Percentiles rank a stretch among this genome's conserved stretches.
These are phyloP conservation scores for Agonopterix arenella DNA, from an alignment of 2,888 invertebrate genomes.

Conservation along the genomic window DNA sequence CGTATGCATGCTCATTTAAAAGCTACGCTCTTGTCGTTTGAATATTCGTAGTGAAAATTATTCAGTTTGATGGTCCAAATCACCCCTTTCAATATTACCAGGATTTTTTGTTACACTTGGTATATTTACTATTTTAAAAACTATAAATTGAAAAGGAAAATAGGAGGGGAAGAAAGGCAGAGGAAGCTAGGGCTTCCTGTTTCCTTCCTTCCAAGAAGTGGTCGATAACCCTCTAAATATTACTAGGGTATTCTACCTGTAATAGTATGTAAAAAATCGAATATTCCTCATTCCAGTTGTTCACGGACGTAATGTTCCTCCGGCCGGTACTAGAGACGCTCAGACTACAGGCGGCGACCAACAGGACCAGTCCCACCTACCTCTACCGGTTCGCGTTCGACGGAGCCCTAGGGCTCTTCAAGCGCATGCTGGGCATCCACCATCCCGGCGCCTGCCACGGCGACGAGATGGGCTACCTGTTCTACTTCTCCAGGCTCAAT, in stretches of 20 bases:
- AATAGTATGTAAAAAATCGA: not conserved
- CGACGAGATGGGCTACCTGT: slow-evolving; percentile 80
- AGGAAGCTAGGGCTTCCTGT: too few relatives aligned
- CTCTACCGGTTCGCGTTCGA: slow-evolving; percentile 79
- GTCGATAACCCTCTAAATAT: too few relatives aligned
- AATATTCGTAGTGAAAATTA: too few relatives aligned
- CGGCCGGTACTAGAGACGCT: slow-evolving; percentile 75
- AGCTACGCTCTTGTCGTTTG: too few relatives aligned
- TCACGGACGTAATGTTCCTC: slow-evolving; percentile 80
- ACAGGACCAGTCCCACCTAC: slow-evolving; percentile 72
- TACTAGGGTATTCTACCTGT: not conserved
- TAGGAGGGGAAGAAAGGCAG: too few relatives aligned
- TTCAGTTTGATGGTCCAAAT: too few relatives aligned
- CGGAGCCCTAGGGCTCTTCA: slow-evolving; percentile 79
- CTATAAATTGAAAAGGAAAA: too few relatives aligned
- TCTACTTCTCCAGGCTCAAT: slow-evolving; percentile 79
- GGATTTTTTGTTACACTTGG: too few relatives aligned
- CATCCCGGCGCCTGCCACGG: slow-evolving; percentile 79
- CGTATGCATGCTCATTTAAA: too few relatives aligned
- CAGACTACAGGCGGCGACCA: slow-evolving; percentile 49
- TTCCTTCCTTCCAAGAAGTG: too few relatives aligned
- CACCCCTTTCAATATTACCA: too few relatives aligned
- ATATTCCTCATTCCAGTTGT: slow-evolving; percentile 52
- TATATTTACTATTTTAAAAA: too few relatives aligned
- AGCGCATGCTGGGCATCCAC: slow-evolving; percentile 77